Conservation (phyloP, 2,888 invertebrate species). For the Caenorhabditis japonica region DNA sequence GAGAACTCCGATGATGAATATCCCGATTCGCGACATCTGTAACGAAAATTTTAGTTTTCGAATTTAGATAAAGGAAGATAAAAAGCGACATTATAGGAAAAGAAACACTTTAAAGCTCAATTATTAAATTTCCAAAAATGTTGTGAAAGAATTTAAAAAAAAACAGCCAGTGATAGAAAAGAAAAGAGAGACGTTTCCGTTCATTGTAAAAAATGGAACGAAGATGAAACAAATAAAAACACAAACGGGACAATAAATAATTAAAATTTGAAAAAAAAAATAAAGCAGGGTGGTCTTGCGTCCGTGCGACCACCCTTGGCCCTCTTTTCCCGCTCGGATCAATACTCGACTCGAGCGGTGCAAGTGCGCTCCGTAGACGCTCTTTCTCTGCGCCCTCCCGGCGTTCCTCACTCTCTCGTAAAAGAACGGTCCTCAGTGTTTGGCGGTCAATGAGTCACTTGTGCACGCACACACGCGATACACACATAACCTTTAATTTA, state of each 20-base stretch:
- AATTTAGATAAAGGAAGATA: conserved; percentile 6
- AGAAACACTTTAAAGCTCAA: too few relatives aligned
- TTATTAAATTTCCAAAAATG: too few relatives aligned
- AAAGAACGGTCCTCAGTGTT: conserved; percentile 25
- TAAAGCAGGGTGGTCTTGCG: too few relatives aligned
- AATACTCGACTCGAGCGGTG: conserved; percentile 25
- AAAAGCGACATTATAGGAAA: too few relatives aligned
- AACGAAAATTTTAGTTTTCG: conserved; percentile 8
- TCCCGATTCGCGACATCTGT: conserved; percentile 37
- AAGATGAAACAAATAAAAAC: too few relatives aligned
- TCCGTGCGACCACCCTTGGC: conserved; percentile 11
- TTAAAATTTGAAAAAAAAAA: too few relatives aligned
- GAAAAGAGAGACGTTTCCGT: too few relatives aligned
- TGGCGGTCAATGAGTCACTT: conserved; percentile 33
- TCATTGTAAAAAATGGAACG: too few relatives aligned
- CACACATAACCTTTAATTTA: conserved; percentile 40
- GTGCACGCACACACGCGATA: conserved; percentile 15
- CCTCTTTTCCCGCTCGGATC: conserved; percentile 11
- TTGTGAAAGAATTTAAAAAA: too few relatives aligned
- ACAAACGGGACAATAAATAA: too few relatives aligned
- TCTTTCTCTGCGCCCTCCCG: conserved; percentile 5
- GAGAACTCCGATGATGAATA: conserved; percentile 41
- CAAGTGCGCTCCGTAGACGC: conserved; percentile 29
- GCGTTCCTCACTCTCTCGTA: conserved; percentile 10
- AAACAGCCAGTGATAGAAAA: too few relatives aligned